phyloP scores from a whole-genome alignment of 2,888 invertebrate species.

The Microctonus brassicae region DNA sequence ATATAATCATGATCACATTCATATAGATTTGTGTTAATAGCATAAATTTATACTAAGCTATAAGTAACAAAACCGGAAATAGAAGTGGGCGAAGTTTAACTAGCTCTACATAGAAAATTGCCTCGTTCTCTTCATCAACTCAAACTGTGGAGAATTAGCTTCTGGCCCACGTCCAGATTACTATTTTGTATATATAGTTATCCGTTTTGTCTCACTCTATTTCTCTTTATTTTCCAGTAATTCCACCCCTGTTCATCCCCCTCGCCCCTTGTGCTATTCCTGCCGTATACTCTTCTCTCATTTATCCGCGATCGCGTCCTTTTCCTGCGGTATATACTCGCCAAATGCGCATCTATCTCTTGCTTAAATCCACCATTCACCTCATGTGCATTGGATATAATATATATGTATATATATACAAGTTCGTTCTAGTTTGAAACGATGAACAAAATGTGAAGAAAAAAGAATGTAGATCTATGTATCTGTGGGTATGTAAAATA shows the following conservation, averaged over 20 bases:
- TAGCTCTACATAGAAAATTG: slow-evolving; percentile 54
- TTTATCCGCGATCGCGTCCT: not conserved
- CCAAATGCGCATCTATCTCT: slow-evolving; percentile 39
- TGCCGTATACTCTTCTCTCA: not conserved
- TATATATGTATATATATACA: slow-evolving; percentile 14
- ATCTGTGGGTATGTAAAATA: not conserved
- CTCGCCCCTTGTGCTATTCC: not conserved
- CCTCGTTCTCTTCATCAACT: slow-evolving; percentile 63
- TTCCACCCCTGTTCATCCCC: too few species aligned
- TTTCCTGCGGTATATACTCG: slow-evolving; percentile 36
- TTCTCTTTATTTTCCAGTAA: too few species aligned
- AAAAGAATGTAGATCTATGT: not conserved
- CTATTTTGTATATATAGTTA: slow-evolving; percentile 47
- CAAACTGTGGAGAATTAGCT: slow-evolving; percentile 62
- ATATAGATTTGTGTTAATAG: not conserved
- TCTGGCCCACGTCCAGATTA: slow-evolving; percentile 63
- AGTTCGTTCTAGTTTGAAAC: slow-evolving; percentile 21
- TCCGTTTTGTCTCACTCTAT: slow-evolving; percentile 30
- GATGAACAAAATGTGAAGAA: slow-evolving; percentile 5
- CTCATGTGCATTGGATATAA: not conserved
- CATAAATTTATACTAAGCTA: slow-evolving; percentile 41
- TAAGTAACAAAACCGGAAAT: slow-evolving; percentile 60
- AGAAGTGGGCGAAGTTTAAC: slow-evolving; percentile 63
- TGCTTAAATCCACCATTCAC: slow-evolving; percentile 34
- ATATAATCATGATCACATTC: too few species aligned